Evolutionary conservation across 2,797 vertebrate species (phyloP), one percentile per base, ranked within the genome.

Genomic region (Semotilus atromaculatus): DNA sequence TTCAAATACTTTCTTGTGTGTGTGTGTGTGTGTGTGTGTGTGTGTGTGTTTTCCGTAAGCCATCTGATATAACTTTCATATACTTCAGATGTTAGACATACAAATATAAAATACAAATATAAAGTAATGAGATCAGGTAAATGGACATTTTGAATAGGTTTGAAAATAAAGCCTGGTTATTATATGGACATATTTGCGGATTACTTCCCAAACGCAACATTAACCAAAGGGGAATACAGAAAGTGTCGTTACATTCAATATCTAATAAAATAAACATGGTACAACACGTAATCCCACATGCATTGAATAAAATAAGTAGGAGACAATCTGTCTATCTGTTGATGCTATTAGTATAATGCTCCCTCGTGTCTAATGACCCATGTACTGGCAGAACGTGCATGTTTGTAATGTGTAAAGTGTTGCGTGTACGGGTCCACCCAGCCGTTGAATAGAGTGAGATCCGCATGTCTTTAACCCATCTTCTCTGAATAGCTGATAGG

Each of bases 291-390:
- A 93, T 92, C 92, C 90, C 88, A 92, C 93, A 90, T 92, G 93
- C 92, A 71, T 89, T 80, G 91, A 92, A 91, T 86, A 91, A 92
- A 86, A 88, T 80, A 82, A 86, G 81, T 72, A 88, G 74, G 51
- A 96, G 96, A 96, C 94, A 96, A 94, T 94, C 96, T 94, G 96
- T 97, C 97, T 97, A 97, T 98, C 97, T 98, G 97, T 97, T 95
- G 95, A 97, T 94, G 96, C 96, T 95, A 95, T 97, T 96, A 94
- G 96, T 96, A 96, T 96, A 96, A 97, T 98, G 97, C 97, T 95
- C 96, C 96, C 95, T 93, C 95, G 95, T 96, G 95, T 96, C 95
- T 98, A 98, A 99, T 97, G 97, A 97, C 92, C 96, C 97, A 94
- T 97, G 91, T 87, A 89, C 94, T 95, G 94, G 95, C 96, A 95